These are phyloP conservation scores for Scylla paramamosain DNA, from an alignment of 1,140 invertebrate genomes.

Conservation along the genomic window DNA sequence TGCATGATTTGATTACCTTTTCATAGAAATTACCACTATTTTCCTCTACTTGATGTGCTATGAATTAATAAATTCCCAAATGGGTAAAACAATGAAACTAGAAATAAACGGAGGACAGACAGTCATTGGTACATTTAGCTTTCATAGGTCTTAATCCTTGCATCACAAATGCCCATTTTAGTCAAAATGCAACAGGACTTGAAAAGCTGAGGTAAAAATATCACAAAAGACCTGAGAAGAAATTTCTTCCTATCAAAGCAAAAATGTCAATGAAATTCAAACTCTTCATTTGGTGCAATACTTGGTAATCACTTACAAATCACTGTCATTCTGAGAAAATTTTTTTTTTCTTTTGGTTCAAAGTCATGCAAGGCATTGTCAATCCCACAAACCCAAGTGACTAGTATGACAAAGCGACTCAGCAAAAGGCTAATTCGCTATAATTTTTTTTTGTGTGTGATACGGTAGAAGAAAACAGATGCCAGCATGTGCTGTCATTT, in stretches of 20 bases:
- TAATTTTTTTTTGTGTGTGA: slow-evolving; percentile 51
- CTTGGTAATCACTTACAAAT: no score
- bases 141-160: background rate
- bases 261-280: background rate
- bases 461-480: slow-evolving; percentile 66
- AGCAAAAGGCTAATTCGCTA: slow-evolving; percentile 33
- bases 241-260: slow-evolving; percentile 66
- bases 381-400: slow-evolving; percentile 67
- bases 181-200: slow-evolving; percentile 40
- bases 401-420: slow-evolving; percentile 64
- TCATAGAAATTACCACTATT: background rate
- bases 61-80: background rate
- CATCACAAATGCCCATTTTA: slow-evolving; percentile 67
- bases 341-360: background rate
- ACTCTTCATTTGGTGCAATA: slow-evolving; percentile 38
- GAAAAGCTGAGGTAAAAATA: slow-evolving; percentile 71
- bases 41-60: background rate
- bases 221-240: slow-evolving; percentile 73
- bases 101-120: background rate
- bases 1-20: background rate
- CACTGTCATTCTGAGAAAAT: no score
- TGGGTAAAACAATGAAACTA: background rate
- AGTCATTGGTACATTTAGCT: slow-evolving; percentile 12
- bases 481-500: background rate
- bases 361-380: slow-evolving; percentile 41